Percentiles rank a stretch among this genome's conserved stretches.
Evolutionary conservation across 2,888 invertebrate genomes (phyloP).

Genomic region (Oligia strigilis): DNA sequence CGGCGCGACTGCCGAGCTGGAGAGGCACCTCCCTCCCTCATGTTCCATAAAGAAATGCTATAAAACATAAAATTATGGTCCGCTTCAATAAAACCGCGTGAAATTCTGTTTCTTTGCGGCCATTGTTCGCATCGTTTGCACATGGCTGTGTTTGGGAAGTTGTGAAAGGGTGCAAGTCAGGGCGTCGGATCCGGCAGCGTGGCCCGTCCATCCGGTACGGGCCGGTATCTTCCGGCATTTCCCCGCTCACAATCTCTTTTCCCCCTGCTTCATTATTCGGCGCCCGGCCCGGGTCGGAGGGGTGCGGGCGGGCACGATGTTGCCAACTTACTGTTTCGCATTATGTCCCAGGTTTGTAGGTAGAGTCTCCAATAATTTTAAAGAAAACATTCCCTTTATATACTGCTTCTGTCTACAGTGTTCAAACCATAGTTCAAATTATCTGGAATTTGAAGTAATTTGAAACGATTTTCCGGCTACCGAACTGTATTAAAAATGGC

Average conservation of each 20-base stretch:
- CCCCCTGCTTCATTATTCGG: conserved; percentile 84
- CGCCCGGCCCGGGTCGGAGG: conserved; percentile 84
- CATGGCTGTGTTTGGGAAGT: conserved; percentile 71
- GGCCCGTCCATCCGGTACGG: conserved; percentile 79
- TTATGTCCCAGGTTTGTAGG: conserved; percentile 24
- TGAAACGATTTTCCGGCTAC: not conserved
- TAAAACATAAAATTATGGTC: conserved; percentile 62
- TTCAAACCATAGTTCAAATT: too few relatives aligned
- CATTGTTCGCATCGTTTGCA: conserved; percentile 66
- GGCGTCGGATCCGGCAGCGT: conserved; percentile 72
- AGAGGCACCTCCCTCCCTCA: conserved; percentile 37
- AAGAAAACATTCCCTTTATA: not conserved
- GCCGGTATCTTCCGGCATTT: conserved; percentile 81
- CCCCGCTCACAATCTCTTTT: conserved; percentile 75
- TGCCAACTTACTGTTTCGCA: conserved; percentile 69
- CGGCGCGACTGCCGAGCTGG: conserved; percentile 22
- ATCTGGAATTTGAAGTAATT: not conserved
- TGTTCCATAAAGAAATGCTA: conserved; percentile 60
- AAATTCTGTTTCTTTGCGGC: conserved; percentile 52
- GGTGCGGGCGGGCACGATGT: conserved; percentile 80
- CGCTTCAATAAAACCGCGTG: conserved; percentile 59
- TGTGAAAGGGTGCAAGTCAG: conserved; percentile 69
- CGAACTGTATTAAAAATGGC: not conserved
- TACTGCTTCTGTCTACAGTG: not conserved
- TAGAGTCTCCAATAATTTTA: not conserved